Evolutionary conservation across 2,797 vertebrate genomes (phyloP), one percentile per base, ranked within the genome.

Genomic region (Gallinago solitaria): DNA sequence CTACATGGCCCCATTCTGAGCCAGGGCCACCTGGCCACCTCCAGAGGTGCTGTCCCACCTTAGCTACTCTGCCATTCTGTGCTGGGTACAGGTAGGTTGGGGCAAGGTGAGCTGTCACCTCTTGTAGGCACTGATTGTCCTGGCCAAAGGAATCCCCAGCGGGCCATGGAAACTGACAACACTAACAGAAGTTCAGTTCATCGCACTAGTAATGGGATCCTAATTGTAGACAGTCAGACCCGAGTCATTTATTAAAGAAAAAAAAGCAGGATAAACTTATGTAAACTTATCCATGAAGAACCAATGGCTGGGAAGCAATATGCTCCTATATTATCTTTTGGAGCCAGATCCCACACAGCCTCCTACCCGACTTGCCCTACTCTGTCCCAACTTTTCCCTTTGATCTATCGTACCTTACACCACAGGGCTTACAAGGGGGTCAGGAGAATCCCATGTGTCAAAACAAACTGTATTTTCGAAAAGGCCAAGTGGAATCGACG

Each of bases 381-480:
- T 64, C 33, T 2, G 1, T 37, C 54, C 77, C 27, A 65, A 76
- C 43, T 67, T 41, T 24, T 90, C 51, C 48, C 63, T 96, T 95
- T 91, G 68, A 93, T 83, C 41, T 87, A 68, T 35, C 33, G 0
- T 39, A 30, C 78, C 84, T 92, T 71, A 56, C 47, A 73, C 50
- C 37, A 76, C 25, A 45, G 64, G 37, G 35, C 78, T 82, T 87
- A 53, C 28, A 56, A 48, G 25, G 23, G 39, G 32, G 43, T 74
- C 90, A 87, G 71, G 60, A 80, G 71, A 90, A 94, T 76, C 70
- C 83, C 70, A 76, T 6, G 64, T 78, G 78, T 93, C 60, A 87
- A 89, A 92, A 89, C 64, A 94, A 77, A 71, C 45, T 33, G 16
- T 65, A 86, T 95, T 94, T 95, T 61, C 65, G 70, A 61, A 92